A percentile compares a stretch with the other conserved stretches of the same genome.
phyloP scores from a whole-genome alignment of 2,113 vertebrate genomes.

The Tretioscincus oriximinensis region DNA sequence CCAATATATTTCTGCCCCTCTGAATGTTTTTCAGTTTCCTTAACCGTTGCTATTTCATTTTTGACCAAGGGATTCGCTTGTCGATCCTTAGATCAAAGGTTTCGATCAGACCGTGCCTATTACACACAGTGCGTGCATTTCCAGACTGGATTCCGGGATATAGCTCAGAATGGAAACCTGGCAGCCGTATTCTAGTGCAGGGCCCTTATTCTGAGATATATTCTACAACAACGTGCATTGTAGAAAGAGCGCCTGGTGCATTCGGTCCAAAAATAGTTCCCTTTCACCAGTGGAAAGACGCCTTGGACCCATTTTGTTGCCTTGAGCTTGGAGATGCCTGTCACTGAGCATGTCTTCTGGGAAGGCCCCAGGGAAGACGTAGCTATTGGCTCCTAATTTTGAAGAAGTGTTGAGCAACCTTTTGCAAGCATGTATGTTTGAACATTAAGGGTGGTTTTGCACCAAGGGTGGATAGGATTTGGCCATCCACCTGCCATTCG shows the following conservation, averaged over 20 bases:
- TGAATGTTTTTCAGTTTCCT: too few species aligned
- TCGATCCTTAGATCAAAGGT: background rate
- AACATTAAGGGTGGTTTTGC: too few species aligned
- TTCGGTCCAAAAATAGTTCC: background rate
- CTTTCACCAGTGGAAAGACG: background rate
- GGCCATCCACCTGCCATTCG: too few species aligned
- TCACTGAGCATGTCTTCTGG: background rate
- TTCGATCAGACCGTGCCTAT: too few species aligned
- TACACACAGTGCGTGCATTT: background rate
- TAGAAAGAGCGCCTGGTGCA: too few species aligned
- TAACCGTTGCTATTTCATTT: background rate
- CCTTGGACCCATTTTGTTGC: background rate
- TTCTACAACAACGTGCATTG: too few species aligned
- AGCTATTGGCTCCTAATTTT: background rate
- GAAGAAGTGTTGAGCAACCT: background rate
- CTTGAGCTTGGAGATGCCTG: background rate
- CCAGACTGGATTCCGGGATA: background rate
- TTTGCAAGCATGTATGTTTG: too few species aligned
- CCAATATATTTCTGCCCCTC: fast-evolving
- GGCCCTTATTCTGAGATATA: too few species aligned
- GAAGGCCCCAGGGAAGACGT: background rate
- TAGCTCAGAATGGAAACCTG: too few species aligned
- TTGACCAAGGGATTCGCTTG: background rate
- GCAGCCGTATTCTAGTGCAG: too few species aligned
- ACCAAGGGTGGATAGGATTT: too few species aligned